Conservation (phyloP, 1,140 invertebrate genomes). For the Cephus cinctus region DNA sequence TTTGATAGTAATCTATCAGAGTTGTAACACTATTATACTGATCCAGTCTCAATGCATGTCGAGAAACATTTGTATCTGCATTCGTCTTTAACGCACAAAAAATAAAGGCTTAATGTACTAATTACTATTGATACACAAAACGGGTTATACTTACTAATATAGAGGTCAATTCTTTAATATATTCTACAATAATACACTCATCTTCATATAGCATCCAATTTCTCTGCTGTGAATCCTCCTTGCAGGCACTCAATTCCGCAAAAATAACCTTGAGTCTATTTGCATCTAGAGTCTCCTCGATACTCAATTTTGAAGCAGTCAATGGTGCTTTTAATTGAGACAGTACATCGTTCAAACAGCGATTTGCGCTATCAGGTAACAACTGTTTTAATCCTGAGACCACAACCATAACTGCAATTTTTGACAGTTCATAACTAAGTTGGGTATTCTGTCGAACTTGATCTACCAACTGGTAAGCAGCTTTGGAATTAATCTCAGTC, state of each 20-base stretch:
- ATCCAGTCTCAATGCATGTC: constrained; percentile 73
- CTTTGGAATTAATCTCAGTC: constrained; percentile 56
- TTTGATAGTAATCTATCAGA: constrained; percentile 87
- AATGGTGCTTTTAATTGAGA: constrained; percentile 60
- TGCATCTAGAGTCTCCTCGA: constrained; percentile 74
- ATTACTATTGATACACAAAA: constrained; percentile 4
- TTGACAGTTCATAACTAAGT: constrained; percentile 83
- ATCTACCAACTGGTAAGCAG: constrained; percentile 74
- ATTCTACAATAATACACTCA: constrained; percentile 79
- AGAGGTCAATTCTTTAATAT: constrained; percentile 79
- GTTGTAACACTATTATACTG: constrained; percentile 74
- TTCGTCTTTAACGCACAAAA: constrained; percentile 66
- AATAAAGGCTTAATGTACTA: constrained; percentile 11
- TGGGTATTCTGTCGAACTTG: constrained; percentile 79
- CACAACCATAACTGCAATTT: constrained; percentile 79
- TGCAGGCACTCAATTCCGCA: constrained; percentile 78
- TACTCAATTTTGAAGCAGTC: constrained; percentile 61
- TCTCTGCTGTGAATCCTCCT: constrained; percentile 90
- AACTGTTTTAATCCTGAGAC: constrained; percentile 65
- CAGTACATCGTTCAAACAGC: constrained; percentile 60
- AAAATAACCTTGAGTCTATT: constrained; percentile 78
- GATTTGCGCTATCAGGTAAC: constrained; percentile 59
- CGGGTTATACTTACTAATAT: constrained; percentile 69
- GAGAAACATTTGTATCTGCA: constrained; percentile 78
- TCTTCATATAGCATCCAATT: constrained; percentile 94